Base-by-base conservation (phyloP, 2,113 vertebrate species). In the Nerophis lumbriciformis region DNA sequence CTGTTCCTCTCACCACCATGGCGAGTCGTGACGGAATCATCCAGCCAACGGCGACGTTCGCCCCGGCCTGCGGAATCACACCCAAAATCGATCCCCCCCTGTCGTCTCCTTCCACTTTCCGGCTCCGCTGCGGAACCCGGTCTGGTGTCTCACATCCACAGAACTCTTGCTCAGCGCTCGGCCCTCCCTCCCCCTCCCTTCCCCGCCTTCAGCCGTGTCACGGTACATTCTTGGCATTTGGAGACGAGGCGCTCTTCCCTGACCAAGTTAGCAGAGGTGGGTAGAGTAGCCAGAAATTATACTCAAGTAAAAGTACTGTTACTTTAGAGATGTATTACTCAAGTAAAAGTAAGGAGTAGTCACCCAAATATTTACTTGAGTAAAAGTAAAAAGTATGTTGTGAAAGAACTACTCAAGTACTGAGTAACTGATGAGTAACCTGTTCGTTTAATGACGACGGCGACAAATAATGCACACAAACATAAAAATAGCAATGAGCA, bases 201-300 rank as follows among this genome's bases (percentile, higher is more conserved):
- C 59, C 47, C 55, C 38, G 38, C 78, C 84, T 84, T 53, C 61
- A 65, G 65, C 68, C 6, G 73, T 89, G 84, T 85, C 86, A 87
- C 83, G 78, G 83, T 83, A 83, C 79, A 78, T 83, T 75, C 77
- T 85, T 88, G 84, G 83, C 84, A 86, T 87, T 83, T 88, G 73
- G 68, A 85, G 70, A 75, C 71, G 59, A 71, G 53, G 59, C 70
- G 75, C 70, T 76, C 72, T 73, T 87, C 77, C 68, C 65, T 52
- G 64, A 68, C 62, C 68, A 66, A 71, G 70, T 78, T 28, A 28
- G 19, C 19, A 19, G 19, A 19, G 19, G 19, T 19, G 19, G 19
- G 19, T 19, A 19, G 19, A 19, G 19, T 19, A 19, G 19, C 19
- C 19, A 19, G 19, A 19, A 19, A 19, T 19, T 19, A 2, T 19